A percentile compares a stretch with the other conserved stretches of the same genome.
phyloP scores from a whole-genome alignment of 2,888 invertebrate species.

The Oconnorella tubifera region DNA sequence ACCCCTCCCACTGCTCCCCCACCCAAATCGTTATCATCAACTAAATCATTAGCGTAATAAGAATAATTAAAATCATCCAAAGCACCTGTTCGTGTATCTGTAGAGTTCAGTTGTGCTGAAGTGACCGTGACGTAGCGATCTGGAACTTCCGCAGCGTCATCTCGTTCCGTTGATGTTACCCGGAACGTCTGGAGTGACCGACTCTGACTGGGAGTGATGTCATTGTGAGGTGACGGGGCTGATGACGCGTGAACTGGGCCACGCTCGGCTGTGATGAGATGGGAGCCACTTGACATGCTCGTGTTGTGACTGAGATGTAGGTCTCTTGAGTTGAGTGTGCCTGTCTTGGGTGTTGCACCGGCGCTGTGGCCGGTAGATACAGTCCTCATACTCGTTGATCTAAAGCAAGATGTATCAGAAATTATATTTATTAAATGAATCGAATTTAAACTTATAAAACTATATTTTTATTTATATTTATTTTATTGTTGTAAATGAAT shows the following conservation, averaged over 20 bases:
- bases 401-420: too few species aligned
- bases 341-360: conserved; percentile 52
- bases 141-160: not conserved
- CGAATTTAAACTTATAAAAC: too few species aligned
- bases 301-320: conserved; percentile 40
- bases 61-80: conserved; percentile 36
- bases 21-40: not conserved
- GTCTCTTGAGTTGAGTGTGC: conserved; percentile 48
- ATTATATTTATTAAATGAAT: too few species aligned
- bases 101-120: conserved; percentile 1
- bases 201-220: conserved; percentile 1
- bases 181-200: conserved; percentile 9
- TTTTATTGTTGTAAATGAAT: too few species aligned
- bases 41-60: conserved; percentile 27
- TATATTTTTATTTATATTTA: too few species aligned
- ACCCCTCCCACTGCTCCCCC: not conserved
- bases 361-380: conserved; percentile 50
- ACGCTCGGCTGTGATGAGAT: conserved; percentile 41
- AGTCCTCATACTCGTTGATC: conserved; percentile 51
- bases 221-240: not conserved
- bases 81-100: conserved; percentile 18
- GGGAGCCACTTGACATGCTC: conserved; percentile 51
- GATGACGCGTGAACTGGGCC: too few species aligned
- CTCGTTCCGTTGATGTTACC: not conserved
- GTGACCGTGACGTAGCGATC: not conserved